These are phyloP conservation scores for Palloptera scutellata DNA, from an alignment of 2,888 invertebrate species.

Conservation along the genomic window DNA sequence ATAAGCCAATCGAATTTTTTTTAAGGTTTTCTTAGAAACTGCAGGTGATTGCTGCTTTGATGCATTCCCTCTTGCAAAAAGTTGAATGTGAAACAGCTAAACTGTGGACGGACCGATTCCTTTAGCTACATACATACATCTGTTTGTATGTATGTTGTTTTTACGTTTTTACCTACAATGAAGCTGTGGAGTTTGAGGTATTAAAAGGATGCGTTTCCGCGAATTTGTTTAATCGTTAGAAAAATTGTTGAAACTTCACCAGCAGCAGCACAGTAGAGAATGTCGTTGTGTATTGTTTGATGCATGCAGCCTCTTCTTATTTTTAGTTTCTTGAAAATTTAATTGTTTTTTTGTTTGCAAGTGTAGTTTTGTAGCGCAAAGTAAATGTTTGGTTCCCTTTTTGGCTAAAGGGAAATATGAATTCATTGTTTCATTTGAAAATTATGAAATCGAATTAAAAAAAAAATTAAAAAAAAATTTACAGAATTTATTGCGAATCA, in stretches of 20 bases:
- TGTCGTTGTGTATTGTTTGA: no score
- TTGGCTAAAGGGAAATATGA: no score
- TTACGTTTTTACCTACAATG: neutral
- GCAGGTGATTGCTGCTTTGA: slow-evolving; percentile 52
- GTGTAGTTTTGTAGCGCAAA: no score
- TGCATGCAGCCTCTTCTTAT: no score
- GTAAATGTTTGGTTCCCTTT: no score
- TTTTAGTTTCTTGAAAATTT: no score
- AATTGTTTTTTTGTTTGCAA: no score
- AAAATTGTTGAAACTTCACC: slow-evolving; percentile 40
- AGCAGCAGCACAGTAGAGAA: no score
- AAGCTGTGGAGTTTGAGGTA: neutral
- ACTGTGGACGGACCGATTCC: slow-evolving; percentile 9
- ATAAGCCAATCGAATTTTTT: slow-evolving; percentile 5
- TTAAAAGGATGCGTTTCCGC: slow-evolving; percentile 58
- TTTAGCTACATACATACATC: slow-evolving; percentile 1
- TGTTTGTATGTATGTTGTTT: slow-evolving; percentile 20
- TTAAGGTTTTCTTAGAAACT: slow-evolving; percentile 53
- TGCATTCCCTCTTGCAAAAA: slow-evolving; percentile 31
- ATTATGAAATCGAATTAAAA: no score
- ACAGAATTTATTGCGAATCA: no score
- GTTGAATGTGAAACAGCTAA: slow-evolving; percentile 25
- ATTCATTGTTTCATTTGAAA: no score
- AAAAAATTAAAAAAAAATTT: no score
- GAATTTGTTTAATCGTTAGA: slow-evolving; percentile 64